A percentile compares a stretch with the other conserved stretches of the same genome.
Conservation (phyloP, 2,888 invertebrate genomes). For the Laspeyria flexula region DNA sequence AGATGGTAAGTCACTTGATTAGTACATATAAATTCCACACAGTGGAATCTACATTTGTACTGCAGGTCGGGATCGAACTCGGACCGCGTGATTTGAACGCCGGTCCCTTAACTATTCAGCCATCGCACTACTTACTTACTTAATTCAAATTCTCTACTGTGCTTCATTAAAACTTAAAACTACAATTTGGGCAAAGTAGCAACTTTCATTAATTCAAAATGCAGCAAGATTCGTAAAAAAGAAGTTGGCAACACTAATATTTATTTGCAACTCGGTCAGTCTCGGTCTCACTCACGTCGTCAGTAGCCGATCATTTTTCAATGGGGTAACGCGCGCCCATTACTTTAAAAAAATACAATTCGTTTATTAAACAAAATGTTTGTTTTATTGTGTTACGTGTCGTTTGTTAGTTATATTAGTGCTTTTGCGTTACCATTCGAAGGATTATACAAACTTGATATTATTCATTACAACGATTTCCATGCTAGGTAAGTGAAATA, state of each 20-base stretch:
- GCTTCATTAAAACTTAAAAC: too few species aligned
- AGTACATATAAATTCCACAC: too few species aligned
- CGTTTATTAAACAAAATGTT: conserved; percentile 27
- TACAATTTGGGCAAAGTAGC: too few species aligned
- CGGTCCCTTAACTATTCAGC: too few species aligned
- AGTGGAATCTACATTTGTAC: too few species aligned
- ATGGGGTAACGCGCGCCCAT: conserved; percentile 5
- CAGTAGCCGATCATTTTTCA: not conserved
- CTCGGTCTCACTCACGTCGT: not conserved
- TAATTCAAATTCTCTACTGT: too few species aligned
- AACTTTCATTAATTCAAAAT: not conserved
- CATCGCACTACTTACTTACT: too few species aligned
- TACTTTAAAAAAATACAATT: conserved; percentile 11
- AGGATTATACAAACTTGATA: conserved; percentile 82
- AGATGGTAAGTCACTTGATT: too few species aligned
- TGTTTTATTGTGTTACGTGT: conserved; percentile 12
- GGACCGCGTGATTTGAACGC: too few species aligned
- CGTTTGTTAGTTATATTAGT: conserved; percentile 34
- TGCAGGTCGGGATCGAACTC: too few species aligned
- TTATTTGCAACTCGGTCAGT: too few species aligned
- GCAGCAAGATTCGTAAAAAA: not conserved
- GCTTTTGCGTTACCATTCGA: conserved; percentile 66
- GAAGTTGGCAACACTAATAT: not conserved
- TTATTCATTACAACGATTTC: conserved; percentile 86
- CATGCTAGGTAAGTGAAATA: conserved; percentile 79